phyloP scores from a whole-genome alignment of 2,113 vertebrate species.

The Cavia aperea region DNA sequence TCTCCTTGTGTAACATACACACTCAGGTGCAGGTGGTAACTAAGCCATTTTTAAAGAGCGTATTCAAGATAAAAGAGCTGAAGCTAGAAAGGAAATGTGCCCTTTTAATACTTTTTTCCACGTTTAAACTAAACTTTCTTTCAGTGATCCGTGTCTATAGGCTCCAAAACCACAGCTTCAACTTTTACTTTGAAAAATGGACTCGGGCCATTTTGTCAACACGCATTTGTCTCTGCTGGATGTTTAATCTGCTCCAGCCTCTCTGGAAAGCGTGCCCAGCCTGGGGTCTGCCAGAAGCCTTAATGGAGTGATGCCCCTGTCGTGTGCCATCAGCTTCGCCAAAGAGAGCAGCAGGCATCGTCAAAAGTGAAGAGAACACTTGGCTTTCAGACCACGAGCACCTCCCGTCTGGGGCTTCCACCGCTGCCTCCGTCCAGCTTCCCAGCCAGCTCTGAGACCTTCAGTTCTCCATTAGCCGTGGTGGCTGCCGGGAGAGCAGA shows the following conservation, averaged over 20 bases:
- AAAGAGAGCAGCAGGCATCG: background rate
- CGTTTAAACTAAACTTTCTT: conserved; percentile 54
- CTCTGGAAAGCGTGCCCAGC: conserved; percentile 40
- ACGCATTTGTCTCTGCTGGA: conserved; percentile 52
- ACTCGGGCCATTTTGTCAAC: conserved; percentile 59
- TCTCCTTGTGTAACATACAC: background rate
- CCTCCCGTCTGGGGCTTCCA: background rate
- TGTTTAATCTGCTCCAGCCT: conserved; percentile 57
- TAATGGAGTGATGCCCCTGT: conserved; percentile 7
- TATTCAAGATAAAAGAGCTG: conserved; percentile 49
- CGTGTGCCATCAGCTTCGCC: conserved; percentile 36
- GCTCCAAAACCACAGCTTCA: conserved; percentile 61
- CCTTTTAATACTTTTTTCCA: background rate
- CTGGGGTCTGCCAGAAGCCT: conserved; percentile 52
- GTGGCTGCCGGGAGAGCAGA: conserved; percentile 24
- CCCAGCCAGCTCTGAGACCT: background rate
- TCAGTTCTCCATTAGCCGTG: conserved; percentile 15
- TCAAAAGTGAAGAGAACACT: background rate
- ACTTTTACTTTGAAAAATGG: conserved; percentile 67
- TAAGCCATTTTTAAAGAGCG: conserved; percentile 13
- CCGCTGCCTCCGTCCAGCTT: background rate
- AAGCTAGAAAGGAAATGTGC: conserved; percentile 44
- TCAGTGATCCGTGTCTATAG: conserved; percentile 46
- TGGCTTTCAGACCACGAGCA: background rate
- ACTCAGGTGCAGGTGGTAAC: background rate